A percentile compares a stretch with the other conserved stretches of the same genome.
phyloP scores from a whole-genome alignment of 1,140 invertebrate genomes.

The Paraescarpia echinospica region DNA sequence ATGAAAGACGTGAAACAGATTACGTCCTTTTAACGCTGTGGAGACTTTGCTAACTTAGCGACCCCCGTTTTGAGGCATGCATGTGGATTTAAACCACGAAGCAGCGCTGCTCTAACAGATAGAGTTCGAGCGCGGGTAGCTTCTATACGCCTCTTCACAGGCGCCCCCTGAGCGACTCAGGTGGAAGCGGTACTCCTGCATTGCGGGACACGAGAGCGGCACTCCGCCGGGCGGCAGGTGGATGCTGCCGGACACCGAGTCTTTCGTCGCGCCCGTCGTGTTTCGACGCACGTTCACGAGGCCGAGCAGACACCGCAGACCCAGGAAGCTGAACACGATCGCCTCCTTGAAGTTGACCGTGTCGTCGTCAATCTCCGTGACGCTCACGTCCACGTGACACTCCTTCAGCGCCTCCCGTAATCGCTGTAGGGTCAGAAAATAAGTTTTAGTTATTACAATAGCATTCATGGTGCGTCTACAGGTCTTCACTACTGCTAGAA shows the following conservation, averaged over 20 bases:
- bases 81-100: neutral
- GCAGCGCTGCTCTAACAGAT: neutral
- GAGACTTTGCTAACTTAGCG: neutral
- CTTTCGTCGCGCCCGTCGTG: conserved; percentile 40
- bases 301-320: conserved; percentile 44
- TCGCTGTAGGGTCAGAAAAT: neutral
- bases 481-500: too few relatives aligned
- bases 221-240: conserved; percentile 33
- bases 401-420: conserved; percentile 26
- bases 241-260: conserved; percentile 49
- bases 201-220: neutral
- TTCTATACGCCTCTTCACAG: neutral
- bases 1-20: too few relatives aligned
- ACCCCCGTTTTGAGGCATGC: neutral
- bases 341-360: conserved; percentile 53
- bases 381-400: conserved; percentile 28
- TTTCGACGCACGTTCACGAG: conserved; percentile 41
- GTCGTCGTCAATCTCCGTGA: conserved; percentile 43
- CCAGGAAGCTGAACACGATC: conserved; percentile 49
- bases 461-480: neutral
- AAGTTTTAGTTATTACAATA: neutral
- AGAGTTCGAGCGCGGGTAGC: neutral
- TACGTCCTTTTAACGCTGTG: too few relatives aligned
- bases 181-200: conserved; percentile 15
- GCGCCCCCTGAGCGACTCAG: neutral